phyloP scores from a whole-genome alignment of 2,888 invertebrate genomes.

The Drosophila histrio region DNA sequence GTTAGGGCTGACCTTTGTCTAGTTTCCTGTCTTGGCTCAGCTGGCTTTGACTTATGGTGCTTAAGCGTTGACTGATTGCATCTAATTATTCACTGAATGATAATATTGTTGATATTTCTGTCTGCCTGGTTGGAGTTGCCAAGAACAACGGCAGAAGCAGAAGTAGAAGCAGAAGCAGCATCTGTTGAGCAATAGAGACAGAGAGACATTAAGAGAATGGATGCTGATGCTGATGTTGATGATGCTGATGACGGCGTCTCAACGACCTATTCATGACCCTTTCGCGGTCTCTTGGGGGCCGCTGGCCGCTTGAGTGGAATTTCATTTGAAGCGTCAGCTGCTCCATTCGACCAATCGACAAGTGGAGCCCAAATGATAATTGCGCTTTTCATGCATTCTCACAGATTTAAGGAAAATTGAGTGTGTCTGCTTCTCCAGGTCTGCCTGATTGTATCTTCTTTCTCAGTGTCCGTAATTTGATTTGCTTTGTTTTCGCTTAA shows the following conservation, averaged over 20 bases:
- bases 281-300: constrained; percentile 61
- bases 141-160: constrained; percentile 21
- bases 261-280: constrained; percentile 76
- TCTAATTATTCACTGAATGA: constrained; percentile 82
- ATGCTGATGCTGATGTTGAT: constrained; percentile 42
- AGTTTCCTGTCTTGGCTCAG: constrained; percentile 50
- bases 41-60: constrained; percentile 77
- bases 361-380: constrained; percentile 62
- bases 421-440: constrained; percentile 23
- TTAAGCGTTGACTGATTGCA: constrained; percentile 82
- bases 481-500: constrained; percentile 52
- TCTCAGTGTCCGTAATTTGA: constrained; percentile 31
- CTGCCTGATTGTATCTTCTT: constrained; percentile 52
- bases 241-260: constrained; percentile 68
- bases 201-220: constrained; percentile 17
- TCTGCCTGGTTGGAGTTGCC: constrained; percentile 37
- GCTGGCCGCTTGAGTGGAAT: constrained; percentile 54
- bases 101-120: constrained; percentile 73
- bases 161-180: constrained; percentile 18
- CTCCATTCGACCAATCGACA: constrained; percentile 38
- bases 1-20: constrained; percentile 65
- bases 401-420: constrained; percentile 73
- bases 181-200: constrained; percentile 2
- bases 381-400: constrained; percentile 72
- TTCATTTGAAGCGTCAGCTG: constrained; percentile 61